Evolutionary conservation across 2,888 invertebrate species (phyloP).

Genomic region (Acholoe squamosa): DNA sequence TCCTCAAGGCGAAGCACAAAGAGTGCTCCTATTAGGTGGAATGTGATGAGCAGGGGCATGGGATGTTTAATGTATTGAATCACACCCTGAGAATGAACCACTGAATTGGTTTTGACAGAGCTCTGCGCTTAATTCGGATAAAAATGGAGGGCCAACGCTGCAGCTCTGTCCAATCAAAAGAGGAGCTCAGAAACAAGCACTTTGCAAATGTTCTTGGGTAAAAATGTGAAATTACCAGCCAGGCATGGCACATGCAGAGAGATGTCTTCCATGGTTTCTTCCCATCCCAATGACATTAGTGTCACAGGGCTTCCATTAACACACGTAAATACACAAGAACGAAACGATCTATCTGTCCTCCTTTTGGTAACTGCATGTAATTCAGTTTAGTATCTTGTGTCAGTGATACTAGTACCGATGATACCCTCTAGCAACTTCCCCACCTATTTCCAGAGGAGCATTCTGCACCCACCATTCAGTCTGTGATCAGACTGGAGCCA

Average conservation of each 20-base stretch:
- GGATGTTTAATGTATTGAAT: neutral
- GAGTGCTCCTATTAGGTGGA: neutral
- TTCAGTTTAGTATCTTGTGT: too few species aligned
- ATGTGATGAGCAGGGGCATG: neutral
- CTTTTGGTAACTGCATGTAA: neutral
- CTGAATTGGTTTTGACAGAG: neutral
- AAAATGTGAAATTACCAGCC: neutral
- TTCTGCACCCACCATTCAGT: too few species aligned
- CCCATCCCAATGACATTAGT: neutral
- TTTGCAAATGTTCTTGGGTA: conserved; percentile 1
- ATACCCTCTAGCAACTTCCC: too few species aligned
- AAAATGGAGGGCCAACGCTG: neutral
- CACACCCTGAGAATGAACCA: conserved; percentile 23
- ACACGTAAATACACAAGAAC: neutral
- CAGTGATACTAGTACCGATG: too few species aligned
- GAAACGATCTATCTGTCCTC: neutral
- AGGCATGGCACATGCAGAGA: conserved; percentile 15
- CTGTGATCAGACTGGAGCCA: too few species aligned
- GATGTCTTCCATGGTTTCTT: neutral
- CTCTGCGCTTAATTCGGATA: neutral
- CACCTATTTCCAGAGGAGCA: too few species aligned
- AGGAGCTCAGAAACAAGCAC: neutral
- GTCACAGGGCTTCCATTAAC: neutral
- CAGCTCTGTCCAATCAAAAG: conserved; percentile 1
- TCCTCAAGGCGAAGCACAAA: neutral